A percentile compares a stretch with the other conserved stretches of the same genome.
Evolutionary conservation across 2,113 vertebrate genomes (phyloP).

Genomic region (Pseudois nayaur): DNA sequence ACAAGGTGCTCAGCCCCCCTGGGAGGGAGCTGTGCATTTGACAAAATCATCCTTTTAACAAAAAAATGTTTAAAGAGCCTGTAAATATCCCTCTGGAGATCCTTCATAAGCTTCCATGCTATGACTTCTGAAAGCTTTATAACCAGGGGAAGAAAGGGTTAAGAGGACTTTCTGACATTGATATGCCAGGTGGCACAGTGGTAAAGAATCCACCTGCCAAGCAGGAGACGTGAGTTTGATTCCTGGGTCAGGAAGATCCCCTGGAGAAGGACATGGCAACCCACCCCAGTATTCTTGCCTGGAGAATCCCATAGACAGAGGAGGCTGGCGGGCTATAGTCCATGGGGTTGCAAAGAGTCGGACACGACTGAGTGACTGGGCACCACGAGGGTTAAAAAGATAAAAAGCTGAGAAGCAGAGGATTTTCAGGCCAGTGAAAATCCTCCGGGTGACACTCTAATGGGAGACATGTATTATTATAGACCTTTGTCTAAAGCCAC

Average conservation of each 20-base stretch:
- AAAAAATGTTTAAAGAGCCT: background rate
- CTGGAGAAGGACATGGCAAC: background rate
- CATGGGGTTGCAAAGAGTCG: background rate
- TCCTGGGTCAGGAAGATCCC: background rate
- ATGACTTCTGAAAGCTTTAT: background rate
- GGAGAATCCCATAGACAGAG: background rate
- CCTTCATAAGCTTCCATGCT: background rate
- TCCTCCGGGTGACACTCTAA: fast-evolving
- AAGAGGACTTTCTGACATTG: background rate
- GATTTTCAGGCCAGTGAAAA: background rate
- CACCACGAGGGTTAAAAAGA: background rate
- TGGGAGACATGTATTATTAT: fast-evolving
- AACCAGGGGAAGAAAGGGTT: background rate
- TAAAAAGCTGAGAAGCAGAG: background rate
- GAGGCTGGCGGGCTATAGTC: background rate
- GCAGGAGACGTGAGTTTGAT: background rate
- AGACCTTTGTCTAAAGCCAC: background rate
- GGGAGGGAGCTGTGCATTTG: background rate
- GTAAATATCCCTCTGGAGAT: background rate
- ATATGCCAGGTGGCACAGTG: background rate
- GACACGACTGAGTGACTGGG: background rate
- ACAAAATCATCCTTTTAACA: background rate
- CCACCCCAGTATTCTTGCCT: background rate
- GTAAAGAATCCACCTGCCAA: background rate
- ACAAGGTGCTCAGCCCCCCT: background rate